Evolutionary conservation across 2,113 vertebrate species (phyloP).

Genomic region (Chionis minor): DNA sequence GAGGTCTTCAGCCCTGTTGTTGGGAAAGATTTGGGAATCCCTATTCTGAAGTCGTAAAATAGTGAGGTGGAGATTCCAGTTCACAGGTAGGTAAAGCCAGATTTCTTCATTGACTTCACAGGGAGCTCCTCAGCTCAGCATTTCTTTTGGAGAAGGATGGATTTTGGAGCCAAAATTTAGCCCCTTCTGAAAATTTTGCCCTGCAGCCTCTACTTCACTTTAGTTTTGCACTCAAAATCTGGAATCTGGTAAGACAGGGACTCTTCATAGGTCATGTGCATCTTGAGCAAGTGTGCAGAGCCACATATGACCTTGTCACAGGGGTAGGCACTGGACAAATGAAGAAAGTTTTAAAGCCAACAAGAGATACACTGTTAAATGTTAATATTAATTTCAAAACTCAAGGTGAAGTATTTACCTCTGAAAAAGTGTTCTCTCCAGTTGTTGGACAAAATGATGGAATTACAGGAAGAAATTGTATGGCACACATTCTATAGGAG

Average conservation of each 20-base stretch:
- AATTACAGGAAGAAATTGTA: not conserved
- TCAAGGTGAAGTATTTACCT: not conserved
- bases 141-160: not conserved
- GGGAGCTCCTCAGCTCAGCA: not conserved
- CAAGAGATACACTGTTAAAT: not conserved
- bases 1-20: not conserved
- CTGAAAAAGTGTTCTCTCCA: not conserved
- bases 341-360: not conserved
- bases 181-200: not conserved
- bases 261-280: not conserved
- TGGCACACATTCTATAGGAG: not conserved
- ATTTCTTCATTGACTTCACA: not conserved
- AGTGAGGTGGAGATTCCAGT: not conserved
- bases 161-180: not conserved
- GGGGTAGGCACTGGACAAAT: not conserved
- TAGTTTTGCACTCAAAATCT: not conserved
- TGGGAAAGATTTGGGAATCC: not conserved
- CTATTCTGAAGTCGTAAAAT: not conserved
- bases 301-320: not conserved
- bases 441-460: not conserved
- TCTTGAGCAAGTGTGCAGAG: not conserved
- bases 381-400: not conserved
- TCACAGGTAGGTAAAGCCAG: not conserved
- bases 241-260: not conserved
- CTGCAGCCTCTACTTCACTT: not conserved